phyloP scores from a whole-genome alignment of 2,113 vertebrate genomes.

The Sakesphorus luctuosus region DNA sequence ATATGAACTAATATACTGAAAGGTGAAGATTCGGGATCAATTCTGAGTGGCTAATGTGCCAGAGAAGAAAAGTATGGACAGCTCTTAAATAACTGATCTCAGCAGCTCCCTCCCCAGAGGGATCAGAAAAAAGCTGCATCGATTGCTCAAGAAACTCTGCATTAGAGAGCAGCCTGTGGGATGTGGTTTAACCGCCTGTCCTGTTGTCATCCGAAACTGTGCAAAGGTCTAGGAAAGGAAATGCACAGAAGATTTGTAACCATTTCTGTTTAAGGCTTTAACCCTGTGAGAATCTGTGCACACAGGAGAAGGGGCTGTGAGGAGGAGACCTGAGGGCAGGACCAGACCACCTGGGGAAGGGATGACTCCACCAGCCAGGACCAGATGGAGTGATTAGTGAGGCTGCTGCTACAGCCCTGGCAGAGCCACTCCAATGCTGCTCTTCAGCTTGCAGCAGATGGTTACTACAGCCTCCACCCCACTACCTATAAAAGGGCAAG shows the following conservation, averaged over 20 bases:
- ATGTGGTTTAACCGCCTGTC: not conserved
- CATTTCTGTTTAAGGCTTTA: not conserved
- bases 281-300: not conserved
- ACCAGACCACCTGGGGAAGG: not conserved
- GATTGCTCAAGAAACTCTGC: not conserved
- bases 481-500: not conserved
- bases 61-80: not conserved
- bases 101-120: not conserved
- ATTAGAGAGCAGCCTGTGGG: not conserved
- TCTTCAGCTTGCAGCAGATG: not conserved
- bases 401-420: not conserved
- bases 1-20: not conserved
- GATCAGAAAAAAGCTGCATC: not conserved
- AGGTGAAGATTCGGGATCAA: not conserved
- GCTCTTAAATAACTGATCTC: not conserved
- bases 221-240: not conserved
- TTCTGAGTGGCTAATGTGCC: accelerated
- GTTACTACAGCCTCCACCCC: not conserved
- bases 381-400: not conserved
- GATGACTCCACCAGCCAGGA: not conserved
- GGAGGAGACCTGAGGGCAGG: not conserved
- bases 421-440: not conserved
- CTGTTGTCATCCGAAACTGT: not conserved
- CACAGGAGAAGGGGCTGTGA: not conserved
- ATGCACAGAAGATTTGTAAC: not conserved